Percentiles rank a stretch among this genome's conserved stretches.
Evolutionary conservation across 2,888 invertebrate genomes (phyloP).

Genomic region (Agelastica alni): DNA sequence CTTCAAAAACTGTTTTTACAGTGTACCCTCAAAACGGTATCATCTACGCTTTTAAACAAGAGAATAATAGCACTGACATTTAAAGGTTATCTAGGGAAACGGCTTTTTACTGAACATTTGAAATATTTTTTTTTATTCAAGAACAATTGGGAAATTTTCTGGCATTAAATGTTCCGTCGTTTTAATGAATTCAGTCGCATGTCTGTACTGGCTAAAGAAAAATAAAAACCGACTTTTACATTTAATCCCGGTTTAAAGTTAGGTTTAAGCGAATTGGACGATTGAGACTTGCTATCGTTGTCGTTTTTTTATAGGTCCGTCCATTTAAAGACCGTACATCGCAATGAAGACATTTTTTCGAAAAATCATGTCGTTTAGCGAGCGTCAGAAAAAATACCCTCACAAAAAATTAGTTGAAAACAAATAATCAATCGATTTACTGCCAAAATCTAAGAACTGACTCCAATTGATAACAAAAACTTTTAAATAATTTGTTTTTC

Average conservation of each 20-base stretch:
- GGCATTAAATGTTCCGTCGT: conserved; percentile 1
- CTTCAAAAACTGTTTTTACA: too few relatives aligned
- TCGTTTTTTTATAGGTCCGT: conserved; percentile 8
- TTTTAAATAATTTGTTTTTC: too few relatives aligned
- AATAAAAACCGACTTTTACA: conserved; percentile 2
- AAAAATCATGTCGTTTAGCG: background rate
- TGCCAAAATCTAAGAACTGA: too few relatives aligned
- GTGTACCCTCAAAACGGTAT: too few relatives aligned
- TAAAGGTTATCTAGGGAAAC: too few relatives aligned
- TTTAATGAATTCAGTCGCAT: background rate
- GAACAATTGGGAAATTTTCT: conserved; percentile 36
- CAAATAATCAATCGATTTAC: too few relatives aligned
- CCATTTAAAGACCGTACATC: conserved; percentile 4
- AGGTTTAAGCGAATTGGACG: conserved; percentile 20
- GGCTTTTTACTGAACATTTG: conserved; percentile 26
- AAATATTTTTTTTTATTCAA: conserved; percentile 26
- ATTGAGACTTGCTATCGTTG: conserved; percentile 19
- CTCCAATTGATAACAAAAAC: too few relatives aligned
- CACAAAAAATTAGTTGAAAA: background rate
- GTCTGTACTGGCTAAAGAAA: too few relatives aligned
- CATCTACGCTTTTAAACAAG: too few relatives aligned
- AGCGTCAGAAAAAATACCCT: background rate
- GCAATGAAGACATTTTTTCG: background rate
- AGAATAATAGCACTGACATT: too few relatives aligned
- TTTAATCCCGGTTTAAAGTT: conserved; percentile 4